Evolutionary conservation across 2,797 vertebrate species (phyloP).

Genomic region (Lacerta viridis): DNA sequence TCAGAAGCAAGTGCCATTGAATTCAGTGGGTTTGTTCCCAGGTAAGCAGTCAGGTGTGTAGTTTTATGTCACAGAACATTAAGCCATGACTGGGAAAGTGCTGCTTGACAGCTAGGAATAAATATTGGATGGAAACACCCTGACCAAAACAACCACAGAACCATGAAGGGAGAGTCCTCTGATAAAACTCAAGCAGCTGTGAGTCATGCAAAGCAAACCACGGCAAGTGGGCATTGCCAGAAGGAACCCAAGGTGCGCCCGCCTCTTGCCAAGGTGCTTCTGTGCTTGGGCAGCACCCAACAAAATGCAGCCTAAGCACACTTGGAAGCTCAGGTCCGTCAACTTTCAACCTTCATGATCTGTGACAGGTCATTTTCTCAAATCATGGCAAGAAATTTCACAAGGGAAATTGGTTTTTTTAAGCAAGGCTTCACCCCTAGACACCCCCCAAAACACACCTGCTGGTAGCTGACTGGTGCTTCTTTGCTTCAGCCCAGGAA

Average conservation of each 20-base stretch:
- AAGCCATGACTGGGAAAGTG: slow-evolving; percentile 17
- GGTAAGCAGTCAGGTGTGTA: too few relatives aligned
- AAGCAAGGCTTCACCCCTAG: neutral
- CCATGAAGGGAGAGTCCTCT: neutral
- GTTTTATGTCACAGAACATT: neutral
- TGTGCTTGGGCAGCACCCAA: neutral
- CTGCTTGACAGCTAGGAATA: neutral
- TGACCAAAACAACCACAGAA: neutral
- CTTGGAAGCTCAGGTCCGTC: neutral
- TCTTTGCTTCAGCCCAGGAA: neutral
- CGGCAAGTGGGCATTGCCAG: neutral
- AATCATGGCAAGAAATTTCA: neutral
- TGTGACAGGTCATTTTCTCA: neutral
- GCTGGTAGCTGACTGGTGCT: neutral
- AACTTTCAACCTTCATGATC: neutral
- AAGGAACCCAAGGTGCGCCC: neutral
- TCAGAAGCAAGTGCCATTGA: too few relatives aligned
- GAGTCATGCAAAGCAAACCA: neutral
- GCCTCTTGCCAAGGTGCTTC: neutral
- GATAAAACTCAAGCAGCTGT: accelerated
- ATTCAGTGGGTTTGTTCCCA: too few relatives aligned
- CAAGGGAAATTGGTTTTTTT: neutral
- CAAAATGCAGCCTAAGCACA: neutral
- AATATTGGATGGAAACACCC: accelerated
- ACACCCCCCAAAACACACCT: neutral